These are phyloP conservation scores for Yponomeuta plumbellus DNA, from an alignment of 2,888 invertebrate genomes.

Conservation along the genomic window DNA sequence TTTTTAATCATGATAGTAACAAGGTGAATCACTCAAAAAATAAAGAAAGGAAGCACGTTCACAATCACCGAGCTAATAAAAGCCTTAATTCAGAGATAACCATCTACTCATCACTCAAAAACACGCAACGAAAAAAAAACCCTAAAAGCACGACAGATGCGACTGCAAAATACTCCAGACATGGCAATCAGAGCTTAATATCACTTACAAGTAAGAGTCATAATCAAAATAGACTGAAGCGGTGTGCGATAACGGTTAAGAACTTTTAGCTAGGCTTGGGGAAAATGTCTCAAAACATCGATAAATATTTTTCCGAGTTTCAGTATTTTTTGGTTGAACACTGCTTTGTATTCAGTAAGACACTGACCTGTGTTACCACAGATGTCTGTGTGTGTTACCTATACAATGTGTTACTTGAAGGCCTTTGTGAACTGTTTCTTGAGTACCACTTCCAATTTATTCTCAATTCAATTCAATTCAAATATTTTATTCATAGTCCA, in stretches of 20 bases:
- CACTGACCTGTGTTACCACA: no score
- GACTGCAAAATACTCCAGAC: background rate
- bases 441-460: no score
- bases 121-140: constrained; percentile 5
- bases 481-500: no score
- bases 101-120: constrained; percentile 17
- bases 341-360: no score
- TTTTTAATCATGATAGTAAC: background rate
- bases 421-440: no score
- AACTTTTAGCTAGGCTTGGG: background rate
- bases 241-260: background rate
- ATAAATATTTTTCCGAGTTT: no score
- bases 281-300: no score
- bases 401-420: no score
- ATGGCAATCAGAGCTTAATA: background rate
- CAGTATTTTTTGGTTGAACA: no score
- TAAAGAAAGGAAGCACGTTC: background rate
- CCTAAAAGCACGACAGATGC: constrained; percentile 15
- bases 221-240: background rate
- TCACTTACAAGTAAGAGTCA: background rate
- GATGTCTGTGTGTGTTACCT: no score
- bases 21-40: background rate
- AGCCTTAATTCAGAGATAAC: background rate
- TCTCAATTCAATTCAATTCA: no score
- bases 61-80: background rate